Evolutionary conservation across 2,113 vertebrate species (phyloP), one percentile per base, ranked within the genome.

Genomic region (Istiophorus platypterus): DNA sequence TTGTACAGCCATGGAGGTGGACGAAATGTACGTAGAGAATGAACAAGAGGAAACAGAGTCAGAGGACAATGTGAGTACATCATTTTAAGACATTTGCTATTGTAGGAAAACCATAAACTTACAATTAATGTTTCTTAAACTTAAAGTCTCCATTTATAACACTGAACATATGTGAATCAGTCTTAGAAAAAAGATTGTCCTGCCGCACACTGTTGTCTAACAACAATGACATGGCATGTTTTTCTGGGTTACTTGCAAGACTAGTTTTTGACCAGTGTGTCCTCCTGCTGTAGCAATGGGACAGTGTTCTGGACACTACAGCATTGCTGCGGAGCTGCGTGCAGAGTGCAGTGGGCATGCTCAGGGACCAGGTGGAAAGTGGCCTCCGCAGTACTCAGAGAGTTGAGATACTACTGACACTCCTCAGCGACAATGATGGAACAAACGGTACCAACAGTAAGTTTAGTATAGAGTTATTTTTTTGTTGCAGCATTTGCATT

Each of bases 301-400:
- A 85, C 47, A 71, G 92, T 58, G 77, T 95, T 41, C 74, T 99
- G 81, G 97, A 99, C 94, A 98, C 96, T 17, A 96, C 96, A 15
- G 88, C 93, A 0, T 92, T 99, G 29, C 89, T 99, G 81, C 93
- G 94, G 22, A 98, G 96, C 93, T 99, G 97, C 39, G 95, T 99
- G 26, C 98, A 99, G 84, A 94, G 94, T 3, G 97, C 98, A 2
- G 97, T 99, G 26, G 95, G 97, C 15, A 96, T 97, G 95, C 95
- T 99, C 0, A 89, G 88, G 54, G 98, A 99, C 87, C 94, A 94
- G 69, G 89, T 90, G 0, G 91, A 95, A 41, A 54, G 89, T 24
- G 72, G 91, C 0, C 63, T 80, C 12, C 96, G 97, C 34, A 96
- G 95, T 66, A 95, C 95, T 47, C 91, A 45, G 61, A 93, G 98